Conservation (phyloP, 2,797 vertebrate genomes). For the Syngnathus rostellatus region DNA sequence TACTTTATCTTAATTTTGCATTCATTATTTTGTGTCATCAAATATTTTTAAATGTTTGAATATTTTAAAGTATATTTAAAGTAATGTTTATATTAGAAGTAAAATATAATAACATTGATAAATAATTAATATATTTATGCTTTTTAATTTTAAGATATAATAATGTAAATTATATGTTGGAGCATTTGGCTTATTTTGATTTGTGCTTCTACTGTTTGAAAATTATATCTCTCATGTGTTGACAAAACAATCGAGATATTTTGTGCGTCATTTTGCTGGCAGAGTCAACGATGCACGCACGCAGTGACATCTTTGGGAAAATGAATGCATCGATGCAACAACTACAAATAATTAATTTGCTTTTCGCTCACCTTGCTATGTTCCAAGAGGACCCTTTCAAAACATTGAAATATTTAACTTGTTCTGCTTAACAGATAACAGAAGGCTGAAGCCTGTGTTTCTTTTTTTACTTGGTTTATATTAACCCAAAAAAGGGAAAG, state of each 20-base stretch:
- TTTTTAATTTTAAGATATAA: not conserved
- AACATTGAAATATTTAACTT: constrained; percentile 17
- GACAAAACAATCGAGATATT: not conserved
- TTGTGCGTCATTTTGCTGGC: constrained; percentile 1
- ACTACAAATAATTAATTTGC: constrained; percentile 14
- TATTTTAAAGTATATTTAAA: not conserved
- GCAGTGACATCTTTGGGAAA: constrained; percentile 11
- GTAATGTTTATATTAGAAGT: no score
- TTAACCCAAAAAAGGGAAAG: constrained; percentile 27
- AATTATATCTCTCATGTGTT: not conserved
- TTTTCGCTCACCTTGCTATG: not conserved
- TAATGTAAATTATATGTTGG: not conserved
- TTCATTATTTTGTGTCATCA: not conserved
- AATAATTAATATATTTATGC: no score
- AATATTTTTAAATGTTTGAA: not conserved
- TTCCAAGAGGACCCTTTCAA: constrained; percentile 5
- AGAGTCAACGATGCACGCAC: constrained; percentile 5
- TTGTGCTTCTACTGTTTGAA: not conserved
- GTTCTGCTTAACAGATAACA: constrained; percentile 1
- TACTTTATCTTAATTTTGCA: not conserved
- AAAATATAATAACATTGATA: no score
- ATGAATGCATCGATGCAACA: constrained; percentile 3
- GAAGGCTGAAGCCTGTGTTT: not conserved
- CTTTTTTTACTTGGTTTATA: constrained; percentile 14
- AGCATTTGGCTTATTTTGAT: not conserved